phyloP scores from a whole-genome alignment of 1,140 invertebrate species.

The Dreissena polymorpha region DNA sequence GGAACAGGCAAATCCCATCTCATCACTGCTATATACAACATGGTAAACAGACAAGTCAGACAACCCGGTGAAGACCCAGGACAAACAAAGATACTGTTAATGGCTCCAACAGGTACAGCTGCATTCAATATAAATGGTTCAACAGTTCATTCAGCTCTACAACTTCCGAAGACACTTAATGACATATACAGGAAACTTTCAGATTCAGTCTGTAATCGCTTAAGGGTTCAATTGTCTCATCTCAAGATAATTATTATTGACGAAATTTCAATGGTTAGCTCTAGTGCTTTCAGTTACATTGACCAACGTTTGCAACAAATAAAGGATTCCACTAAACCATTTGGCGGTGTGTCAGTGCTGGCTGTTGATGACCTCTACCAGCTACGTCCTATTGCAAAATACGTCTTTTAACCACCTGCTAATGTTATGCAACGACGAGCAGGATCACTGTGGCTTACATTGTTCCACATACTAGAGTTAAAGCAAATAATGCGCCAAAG shows the following conservation, averaged over 20 bases:
- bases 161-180: conserved; percentile 35
- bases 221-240: conserved; percentile 32
- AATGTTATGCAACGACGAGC: conserved; percentile 30
- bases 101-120: conserved; percentile 57
- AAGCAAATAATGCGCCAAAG: conserved; percentile 37
- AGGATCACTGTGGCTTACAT: conserved; percentile 26
- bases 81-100: conserved; percentile 28
- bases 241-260: conserved; percentile 59
- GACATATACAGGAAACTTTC: conserved; percentile 33
- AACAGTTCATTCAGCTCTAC: conserved; percentile 44
- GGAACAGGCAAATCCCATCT: conserved; percentile 44
- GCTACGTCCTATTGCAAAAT: conserved; percentile 39
- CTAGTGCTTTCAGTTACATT: conserved; percentile 52
- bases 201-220: conserved; percentile 20
- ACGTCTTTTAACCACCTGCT: conserved; percentile 21
- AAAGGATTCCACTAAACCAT: conserved; percentile 49
- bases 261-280: conserved; percentile 64
- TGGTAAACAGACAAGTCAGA: conserved; percentile 29
- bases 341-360: conserved; percentile 59
- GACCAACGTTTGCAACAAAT: conserved; percentile 57
- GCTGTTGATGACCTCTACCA: conserved; percentile 56
- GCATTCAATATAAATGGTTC: conserved; percentile 48
- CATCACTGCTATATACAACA: conserved; percentile 39
- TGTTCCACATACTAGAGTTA: conserved; percentile 21
- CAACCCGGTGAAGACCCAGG: conserved; percentile 25